Evolutionary conservation across 2,113 vertebrate genomes (phyloP).

Genomic region (Rhinopithecus roxellana): DNA sequence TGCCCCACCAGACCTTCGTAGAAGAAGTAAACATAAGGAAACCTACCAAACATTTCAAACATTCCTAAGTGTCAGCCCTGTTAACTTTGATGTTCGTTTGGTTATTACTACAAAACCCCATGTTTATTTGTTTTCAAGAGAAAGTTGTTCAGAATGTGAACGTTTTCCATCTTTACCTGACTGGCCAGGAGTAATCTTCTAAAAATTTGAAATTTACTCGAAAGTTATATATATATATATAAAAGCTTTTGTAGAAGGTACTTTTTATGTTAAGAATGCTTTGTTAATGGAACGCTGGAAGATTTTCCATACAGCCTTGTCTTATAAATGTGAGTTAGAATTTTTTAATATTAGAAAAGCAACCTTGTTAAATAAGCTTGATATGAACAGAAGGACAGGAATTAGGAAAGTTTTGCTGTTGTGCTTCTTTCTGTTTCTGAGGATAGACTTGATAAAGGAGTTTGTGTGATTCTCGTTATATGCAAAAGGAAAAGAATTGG

Average conservation of each 20-base stretch:
- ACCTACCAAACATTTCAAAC: background rate
- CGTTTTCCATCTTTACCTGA: conserved; percentile 1
- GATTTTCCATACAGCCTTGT: background rate
- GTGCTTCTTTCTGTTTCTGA: conserved; percentile 7
- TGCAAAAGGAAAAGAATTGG: background rate
- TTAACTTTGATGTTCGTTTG: conserved; percentile 3
- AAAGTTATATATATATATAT: background rate
- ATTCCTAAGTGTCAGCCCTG: background rate
- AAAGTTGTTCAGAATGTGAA: conserved; percentile 2
- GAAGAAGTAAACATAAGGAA: background rate
- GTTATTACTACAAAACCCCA: background rate
- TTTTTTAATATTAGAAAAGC: background rate
- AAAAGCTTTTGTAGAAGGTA: background rate
- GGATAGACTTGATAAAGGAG: background rate
- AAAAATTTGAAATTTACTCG: background rate
- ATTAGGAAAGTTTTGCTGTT: conserved; percentile 2
- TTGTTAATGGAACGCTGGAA: background rate
- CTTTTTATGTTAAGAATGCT: background rate
- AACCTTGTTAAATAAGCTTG: background rate
- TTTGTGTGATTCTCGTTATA: background rate
- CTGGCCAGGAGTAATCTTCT: conserved; percentile 36
- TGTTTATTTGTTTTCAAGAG: background rate
- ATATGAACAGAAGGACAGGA: background rate
- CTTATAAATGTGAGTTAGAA: background rate
- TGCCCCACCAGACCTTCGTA: background rate